Evolutionary conservation across 2,888 invertebrate species (phyloP).

Genomic region (Lasioglossum villosulum): DNA sequence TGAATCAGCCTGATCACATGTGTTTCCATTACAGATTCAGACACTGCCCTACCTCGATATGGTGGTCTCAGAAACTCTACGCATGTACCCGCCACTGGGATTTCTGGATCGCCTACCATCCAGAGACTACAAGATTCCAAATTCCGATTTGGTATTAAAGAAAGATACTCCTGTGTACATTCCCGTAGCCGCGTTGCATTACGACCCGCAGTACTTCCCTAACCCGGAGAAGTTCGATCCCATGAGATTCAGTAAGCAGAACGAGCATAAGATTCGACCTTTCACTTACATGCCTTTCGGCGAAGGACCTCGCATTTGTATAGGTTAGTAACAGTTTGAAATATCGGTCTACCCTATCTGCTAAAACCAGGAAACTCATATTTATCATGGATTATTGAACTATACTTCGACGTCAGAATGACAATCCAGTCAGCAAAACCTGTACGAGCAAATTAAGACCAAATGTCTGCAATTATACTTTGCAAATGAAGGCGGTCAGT

Average conservation of each 20-base stretch:
- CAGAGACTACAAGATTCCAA: conserved; percentile 75
- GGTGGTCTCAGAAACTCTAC: conserved; percentile 81
- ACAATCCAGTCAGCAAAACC: too few relatives aligned
- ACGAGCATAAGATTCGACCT: conserved; percentile 74
- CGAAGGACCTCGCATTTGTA: conserved; percentile 80
- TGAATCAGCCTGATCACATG: too few relatives aligned
- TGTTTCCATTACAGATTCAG: conserved; percentile 13
- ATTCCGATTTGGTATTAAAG: conserved; percentile 72
- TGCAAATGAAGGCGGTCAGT: too few relatives aligned
- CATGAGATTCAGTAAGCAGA: conserved; percentile 81
- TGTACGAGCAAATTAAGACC: too few relatives aligned
- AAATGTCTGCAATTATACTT: too few relatives aligned
- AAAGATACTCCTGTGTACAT: conserved; percentile 80
- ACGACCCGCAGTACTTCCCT: conserved; percentile 81
- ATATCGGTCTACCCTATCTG: not conserved
- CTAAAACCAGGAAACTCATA: too few relatives aligned
- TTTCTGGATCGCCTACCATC: conserved; percentile 73
- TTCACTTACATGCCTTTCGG: conserved; percentile 81
- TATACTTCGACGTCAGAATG: too few relatives aligned
- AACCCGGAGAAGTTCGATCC: conserved; percentile 84
- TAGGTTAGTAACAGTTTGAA: conserved; percentile 72
- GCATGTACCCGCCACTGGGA: conserved; percentile 82
- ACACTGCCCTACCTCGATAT: conserved; percentile 75
- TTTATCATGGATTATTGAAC: too few relatives aligned
- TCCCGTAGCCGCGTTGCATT: conserved; percentile 81